Evolutionary conservation across 1,140 invertebrate species (phyloP), one percentile per base, ranked within the genome.

Genomic region (Drosophila teissieri): DNA sequence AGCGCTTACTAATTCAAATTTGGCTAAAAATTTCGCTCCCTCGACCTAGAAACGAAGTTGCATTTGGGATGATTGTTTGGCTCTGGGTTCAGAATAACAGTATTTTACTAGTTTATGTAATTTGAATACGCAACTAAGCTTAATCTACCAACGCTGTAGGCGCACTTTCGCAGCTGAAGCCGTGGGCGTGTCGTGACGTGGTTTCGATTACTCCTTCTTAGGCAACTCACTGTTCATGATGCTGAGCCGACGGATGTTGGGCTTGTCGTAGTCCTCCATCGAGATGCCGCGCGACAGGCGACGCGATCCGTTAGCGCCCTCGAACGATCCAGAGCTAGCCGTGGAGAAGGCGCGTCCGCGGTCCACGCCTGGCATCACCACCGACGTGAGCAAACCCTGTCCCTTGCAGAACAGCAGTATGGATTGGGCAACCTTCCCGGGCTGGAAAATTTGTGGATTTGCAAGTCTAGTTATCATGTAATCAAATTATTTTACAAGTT

Each of bases 191-290:
- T 22, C 51, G 52, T 55, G 63, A 58, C 40, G 40, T 67, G 19
- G 54, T 58, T 39, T 45, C 44, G 48, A 46, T 89, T 91, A 91
- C 62, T 91, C 91, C 81, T 88, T 89, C 46, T 89, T 86, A 45
- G 83, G 74, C 55, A 79, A 84, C 68, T 92, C 91, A 77, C 74
- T 92, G 54, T 90, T 92, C 57, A 94, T 93, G 85, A 96, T 94
- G 63, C 95, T 96, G 37, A 96, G 94, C n/a, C 95, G 93, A 42
- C 95, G 93, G 63, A 96, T 95, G 92, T 96, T 96, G 31, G 96
- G 96, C 73, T 95, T 95, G 92, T 96, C 96, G 90, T 96, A 96
- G 77, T 97, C 96, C 91, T 97, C 96, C 96, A 97, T 97, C 46
- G 94, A 95, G 93, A 96, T 95, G 42, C 95, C 95, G 31, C 95